Percentiles rank a stretch among this genome's conserved stretches.
phyloP scores from a whole-genome alignment of 2,888 invertebrate genomes.

The Agrotis segetum region DNA sequence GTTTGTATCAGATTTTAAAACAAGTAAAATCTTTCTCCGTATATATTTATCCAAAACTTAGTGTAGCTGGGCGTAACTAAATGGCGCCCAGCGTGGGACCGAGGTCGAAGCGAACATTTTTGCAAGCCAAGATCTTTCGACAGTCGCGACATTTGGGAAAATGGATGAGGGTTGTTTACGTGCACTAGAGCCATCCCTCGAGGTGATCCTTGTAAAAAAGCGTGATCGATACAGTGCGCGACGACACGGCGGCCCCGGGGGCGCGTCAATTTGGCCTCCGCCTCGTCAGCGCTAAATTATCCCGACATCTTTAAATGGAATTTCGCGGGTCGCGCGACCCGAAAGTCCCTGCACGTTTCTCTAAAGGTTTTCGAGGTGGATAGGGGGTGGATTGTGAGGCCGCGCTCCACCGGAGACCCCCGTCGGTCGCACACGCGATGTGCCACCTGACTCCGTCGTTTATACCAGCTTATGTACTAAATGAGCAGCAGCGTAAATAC shows the following conservation, averaged over 20 bases:
- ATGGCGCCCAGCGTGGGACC: conserved; percentile 71
- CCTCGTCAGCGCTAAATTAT: conserved; percentile 90
- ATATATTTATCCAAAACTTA: conserved; percentile 44
- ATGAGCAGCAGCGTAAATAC: conserved; percentile 58
- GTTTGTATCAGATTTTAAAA: conserved; percentile 1
- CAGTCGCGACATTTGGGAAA: conserved; percentile 73
- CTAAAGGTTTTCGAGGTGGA: conserved; percentile 73
- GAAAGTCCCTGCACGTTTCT: conserved; percentile 77
- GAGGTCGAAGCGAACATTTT: conserved; percentile 66
- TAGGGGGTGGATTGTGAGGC: conserved; percentile 76
- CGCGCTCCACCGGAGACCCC: conserved; percentile 75
- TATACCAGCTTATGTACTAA: conserved; percentile 65
- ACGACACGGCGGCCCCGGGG: conserved; percentile 82
- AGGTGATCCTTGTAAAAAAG: conserved; percentile 78
- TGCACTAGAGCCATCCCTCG: conserved; percentile 77
- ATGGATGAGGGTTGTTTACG: conserved; percentile 84
- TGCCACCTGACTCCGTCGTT: conserved; percentile 81
- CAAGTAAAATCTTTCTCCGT: conserved; percentile 5
- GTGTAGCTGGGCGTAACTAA: conserved; percentile 58
- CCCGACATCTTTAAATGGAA: conserved; percentile 90
- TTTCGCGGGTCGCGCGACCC: conserved; percentile 87
- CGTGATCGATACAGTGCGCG: conserved; percentile 84
- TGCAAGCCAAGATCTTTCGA: conserved; percentile 74
- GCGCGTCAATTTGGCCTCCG: conserved; percentile 88
- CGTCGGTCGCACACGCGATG: conserved; percentile 79